Conservation (phyloP, 1,140 invertebrate genomes). For the Brachionus manjavacas region DNA sequence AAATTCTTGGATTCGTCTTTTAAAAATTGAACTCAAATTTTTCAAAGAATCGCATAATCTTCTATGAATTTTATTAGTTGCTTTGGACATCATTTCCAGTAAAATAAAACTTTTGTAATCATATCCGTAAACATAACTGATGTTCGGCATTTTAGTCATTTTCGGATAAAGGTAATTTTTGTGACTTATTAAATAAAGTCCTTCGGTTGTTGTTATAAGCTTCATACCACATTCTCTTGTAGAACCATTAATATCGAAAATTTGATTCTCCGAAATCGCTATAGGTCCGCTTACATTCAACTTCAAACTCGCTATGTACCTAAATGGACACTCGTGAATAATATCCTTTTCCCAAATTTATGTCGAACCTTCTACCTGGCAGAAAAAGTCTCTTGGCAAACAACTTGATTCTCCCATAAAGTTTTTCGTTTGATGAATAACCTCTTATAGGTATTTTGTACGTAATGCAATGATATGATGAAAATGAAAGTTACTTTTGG, state of each 20-base stretch:
- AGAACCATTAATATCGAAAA: neutral
- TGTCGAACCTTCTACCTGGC: neutral
- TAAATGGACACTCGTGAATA: slow-evolving; percentile 9
- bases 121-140: neutral
- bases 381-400: neutral
- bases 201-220: neutral
- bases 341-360: neutral
- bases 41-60: neutral
- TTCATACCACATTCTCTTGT: neutral
- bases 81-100: neutral
- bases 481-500: neutral
- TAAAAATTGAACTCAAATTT: neutral
- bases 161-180: neutral
- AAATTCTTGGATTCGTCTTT: neutral
- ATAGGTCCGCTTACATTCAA: neutral
- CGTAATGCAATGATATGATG: neutral
- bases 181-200: neutral
- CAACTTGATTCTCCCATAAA: neutral
- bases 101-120: neutral
- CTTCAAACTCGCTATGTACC: neutral
- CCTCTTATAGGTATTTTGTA: neutral
- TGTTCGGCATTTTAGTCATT: slow-evolving; percentile 1
- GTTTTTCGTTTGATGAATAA: neutral
- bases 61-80: neutral
- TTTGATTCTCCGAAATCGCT: neutral